Evolutionary conservation across 2,888 invertebrate genomes (phyloP).

Genomic region (Steinernema carpocapsae): DNA sequence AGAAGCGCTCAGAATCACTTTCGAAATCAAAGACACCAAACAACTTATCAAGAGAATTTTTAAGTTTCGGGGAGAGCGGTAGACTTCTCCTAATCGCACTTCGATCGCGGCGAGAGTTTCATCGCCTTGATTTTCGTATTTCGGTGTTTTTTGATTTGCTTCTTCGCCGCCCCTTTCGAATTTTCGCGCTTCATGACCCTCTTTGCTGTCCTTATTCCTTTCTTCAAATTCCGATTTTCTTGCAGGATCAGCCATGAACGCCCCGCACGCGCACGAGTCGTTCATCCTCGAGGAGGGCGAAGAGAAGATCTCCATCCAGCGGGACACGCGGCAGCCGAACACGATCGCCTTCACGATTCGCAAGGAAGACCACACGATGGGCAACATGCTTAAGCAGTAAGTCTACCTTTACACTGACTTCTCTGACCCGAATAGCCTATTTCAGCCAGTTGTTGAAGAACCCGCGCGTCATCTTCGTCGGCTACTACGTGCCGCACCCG

Average conservation of each 20-base stretch:
- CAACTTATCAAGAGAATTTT: too few relatives aligned
- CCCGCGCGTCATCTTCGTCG: constrained; percentile 95
- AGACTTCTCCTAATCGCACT: too few relatives aligned
- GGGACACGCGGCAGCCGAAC: constrained; percentile 85
- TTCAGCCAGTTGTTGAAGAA: constrained; percentile 92
- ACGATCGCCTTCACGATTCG: constrained; percentile 98
- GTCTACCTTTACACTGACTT: constrained; percentile 65
- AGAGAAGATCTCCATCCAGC: constrained; percentile 96
- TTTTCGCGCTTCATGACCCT: too few relatives aligned
- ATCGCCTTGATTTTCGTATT: too few relatives aligned
- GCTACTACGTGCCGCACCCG: constrained; percentile 97
- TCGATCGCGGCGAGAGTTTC: too few relatives aligned
- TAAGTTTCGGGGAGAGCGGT: too few relatives aligned
- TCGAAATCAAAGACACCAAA: too few relatives aligned
- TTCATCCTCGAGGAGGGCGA: constrained; percentile 96
- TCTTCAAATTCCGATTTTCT: too few relatives aligned
- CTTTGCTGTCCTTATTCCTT: too few relatives aligned
- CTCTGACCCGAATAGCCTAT: constrained; percentile 43
- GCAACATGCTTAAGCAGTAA: constrained; percentile 97
- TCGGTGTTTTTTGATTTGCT: too few relatives aligned
- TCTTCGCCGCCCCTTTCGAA: too few relatives aligned
- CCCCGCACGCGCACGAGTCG: constrained; percentile 97
- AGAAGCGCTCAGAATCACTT: too few relatives aligned
- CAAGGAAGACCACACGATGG: constrained; percentile 98
- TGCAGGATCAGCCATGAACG: constrained; percentile 82